These are phyloP conservation scores for Ophion obscuratus DNA, from an alignment of 2,888 invertebrate species.

Conservation along the genomic window DNA sequence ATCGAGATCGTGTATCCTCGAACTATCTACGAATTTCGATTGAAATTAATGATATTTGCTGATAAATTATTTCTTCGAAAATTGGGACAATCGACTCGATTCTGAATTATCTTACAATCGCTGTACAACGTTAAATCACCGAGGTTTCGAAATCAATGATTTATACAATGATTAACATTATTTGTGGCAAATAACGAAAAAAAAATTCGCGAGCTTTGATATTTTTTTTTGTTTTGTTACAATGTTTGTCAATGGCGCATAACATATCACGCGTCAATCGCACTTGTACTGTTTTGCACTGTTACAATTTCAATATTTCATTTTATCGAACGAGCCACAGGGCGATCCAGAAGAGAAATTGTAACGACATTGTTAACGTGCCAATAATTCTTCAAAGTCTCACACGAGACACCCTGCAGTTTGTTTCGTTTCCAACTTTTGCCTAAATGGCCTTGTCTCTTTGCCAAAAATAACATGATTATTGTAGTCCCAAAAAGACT, in stretches of 20 bases:
- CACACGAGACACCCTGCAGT: slow-evolving; percentile 43
- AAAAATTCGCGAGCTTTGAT: not conserved
- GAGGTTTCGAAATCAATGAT: slow-evolving; percentile 47
- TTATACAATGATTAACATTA: slow-evolving; percentile 61
- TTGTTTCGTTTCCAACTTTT: slow-evolving; percentile 15
- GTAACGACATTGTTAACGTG: slow-evolving; percentile 36
- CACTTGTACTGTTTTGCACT: slow-evolving; percentile 20
- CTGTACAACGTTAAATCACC: slow-evolving; percentile 42
- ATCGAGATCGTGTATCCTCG: slow-evolving; percentile 16
- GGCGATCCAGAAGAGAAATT: slow-evolving; percentile 62
- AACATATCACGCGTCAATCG: not conserved
- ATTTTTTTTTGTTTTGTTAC: not conserved
- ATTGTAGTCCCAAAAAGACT: slow-evolving; percentile 39
- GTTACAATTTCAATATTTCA: not conserved
- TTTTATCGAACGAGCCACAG: slow-evolving; percentile 45
- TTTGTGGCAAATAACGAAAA: slow-evolving; percentile 57
- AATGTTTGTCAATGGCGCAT: slow-evolving; percentile 21
- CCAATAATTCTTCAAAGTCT: slow-evolving; percentile 54
- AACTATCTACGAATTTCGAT: slow-evolving; percentile 6
- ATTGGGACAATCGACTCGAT: slow-evolving; percentile 33
- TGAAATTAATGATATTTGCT: not conserved
- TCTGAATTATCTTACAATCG: slow-evolving; percentile 59
- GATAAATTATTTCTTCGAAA: not conserved
- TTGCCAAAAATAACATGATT: slow-evolving; percentile 65
- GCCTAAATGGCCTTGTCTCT: not conserved